Evolutionary conservation across 2,113 vertebrate genomes (phyloP), one percentile per base, ranked within the genome.

Genomic region (Vulpes vulpes): DNA sequence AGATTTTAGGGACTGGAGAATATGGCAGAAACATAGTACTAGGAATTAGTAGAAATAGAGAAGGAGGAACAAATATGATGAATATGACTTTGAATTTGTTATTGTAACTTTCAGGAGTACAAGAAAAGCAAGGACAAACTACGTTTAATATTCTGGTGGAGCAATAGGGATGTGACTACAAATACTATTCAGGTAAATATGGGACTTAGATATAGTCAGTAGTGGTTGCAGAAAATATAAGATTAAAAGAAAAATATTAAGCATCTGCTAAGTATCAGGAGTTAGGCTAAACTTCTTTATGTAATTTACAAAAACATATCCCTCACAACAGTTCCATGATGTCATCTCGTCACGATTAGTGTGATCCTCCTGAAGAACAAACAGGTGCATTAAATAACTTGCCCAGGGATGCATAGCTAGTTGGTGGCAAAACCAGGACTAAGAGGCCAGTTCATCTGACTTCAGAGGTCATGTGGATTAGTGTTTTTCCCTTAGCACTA

Each of bases 151-250:
- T 62, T 32, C 35, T 8, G 22, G 19, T 55, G 62, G 27, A 35
- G 32, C 0, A 2, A 30, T 8, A 27, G 16, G 27, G 2, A 23
- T 55, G 27, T 0, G 57, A n/a, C 4, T n/a, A 0, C 57, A 78
- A 62, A 38, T 55, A 17, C 15, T 53, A 15, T n/a, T 79, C 4
- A 32, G 2, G 2, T 65, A 76, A 73, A 30, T 22, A 5, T 65
- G 11, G 9, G 20, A 1, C 32, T 27, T 71, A 19, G 3, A 10
- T 51, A 27, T 55, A 23, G 22, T 91, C 17, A 64, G 25, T 17
- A 64, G 16, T n/a, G 55, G 14, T 27, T 69, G 17, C 71, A 93
- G 25, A 85, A 89, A 64, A 64, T 32, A 67, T 3, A 78, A 79
- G 64, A 55, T 32, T 64, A 57, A 55, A 76, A 64, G n/a, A 57